Base-by-base conservation (phyloP, 2,113 vertebrate species). In the Pelecanoides urinatrix region DNA sequence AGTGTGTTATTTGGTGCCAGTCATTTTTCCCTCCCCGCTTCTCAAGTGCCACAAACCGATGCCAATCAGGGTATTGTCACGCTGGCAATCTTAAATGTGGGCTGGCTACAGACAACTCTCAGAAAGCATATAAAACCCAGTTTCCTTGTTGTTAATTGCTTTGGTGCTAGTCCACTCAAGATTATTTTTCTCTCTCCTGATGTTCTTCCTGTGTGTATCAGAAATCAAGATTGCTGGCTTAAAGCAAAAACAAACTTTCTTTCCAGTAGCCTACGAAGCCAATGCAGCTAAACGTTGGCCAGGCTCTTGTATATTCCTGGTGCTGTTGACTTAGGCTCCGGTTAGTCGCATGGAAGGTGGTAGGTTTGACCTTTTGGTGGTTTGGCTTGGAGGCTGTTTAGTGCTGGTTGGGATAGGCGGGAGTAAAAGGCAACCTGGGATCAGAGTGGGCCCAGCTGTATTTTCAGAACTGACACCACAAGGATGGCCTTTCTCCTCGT, bases 281-380 rank as follows among this genome's bases (percentile, higher is more conserved):
- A 12, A 1, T 5, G 7, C 53, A 49, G 63, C n/a, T 47, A 4
- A 56, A 34, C 0, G 1, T 21, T 8, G 25, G 36, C 59, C 40
- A 25, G 53, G 47, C 16, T 53, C 53, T 77, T 21, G 36, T 19
- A 3, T 34, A 4, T n/a, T n/a, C 3, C 1, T 45, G 3, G 21
- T 0, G 19, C 36, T 73, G 80, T 23, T 58, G 84, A 13, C 77
- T 59, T 49, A 63, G 34, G 71, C 81, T 73, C 55, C 1, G 1
- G 29, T 45, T 50, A 36, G 42, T 14, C 38, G 38, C 5, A 1
- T 16, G 21, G 65, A 58, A 50, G 17, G n/a, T 52, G 62, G 38
- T 16, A 27, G 85, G 22, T 42, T 63, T 66, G 75, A 47, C 22
- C 29, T 88, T 76, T 11, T 9, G 25, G 30, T 50, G 36, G 8